Evolutionary conservation across 2,888 invertebrate species (phyloP), one percentile per base, ranked within the genome.

Genomic region (Barypeithes pellucidus): DNA sequence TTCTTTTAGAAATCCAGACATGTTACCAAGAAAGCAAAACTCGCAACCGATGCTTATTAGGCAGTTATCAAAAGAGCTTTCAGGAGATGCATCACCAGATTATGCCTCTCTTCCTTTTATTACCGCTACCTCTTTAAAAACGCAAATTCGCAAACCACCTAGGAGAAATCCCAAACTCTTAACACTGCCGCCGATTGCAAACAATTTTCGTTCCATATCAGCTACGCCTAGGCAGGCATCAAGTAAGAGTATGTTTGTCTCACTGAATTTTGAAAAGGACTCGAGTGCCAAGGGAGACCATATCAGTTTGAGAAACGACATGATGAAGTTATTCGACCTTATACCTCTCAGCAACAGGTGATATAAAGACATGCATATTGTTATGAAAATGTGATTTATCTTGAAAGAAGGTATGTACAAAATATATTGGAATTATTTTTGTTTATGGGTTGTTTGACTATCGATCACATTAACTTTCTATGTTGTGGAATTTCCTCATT

Each of bases 61-160:
- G 39, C 54, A 66, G 36, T 7, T 36, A 52, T 36, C 63, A 2
- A 22, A 33, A 24, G 73, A 57, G 16, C 9, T 69, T n/a, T 20
- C 50, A 29, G 39, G 71, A 54, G 76, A 79, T 16, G 66, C 70
- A 12, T 75, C 78, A 9, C 65, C 72, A 20, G 82, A 82, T 57
- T 84, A 78, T 75, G 78, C 78, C 33, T 84, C 83, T 0, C 72
- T 85, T 47, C 84, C 85, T 12, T 82, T 82, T 76, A 75, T 84
- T 67, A 67, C 62, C 29, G 61, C 70, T 7, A 70, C 62, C 2
- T 63, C 74, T 16, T 24, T 67, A 33, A 71, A 71, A 59, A 45
- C 67, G 12, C 41, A 63, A 36, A 41, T 16, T n/a, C 20, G 62
- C 43, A 66, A 39, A 50, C 62, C 43, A 67, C 29, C 66, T 52